phyloP scores from a whole-genome alignment of 2,888 invertebrate species.

The Lepidonotus clava region DNA sequence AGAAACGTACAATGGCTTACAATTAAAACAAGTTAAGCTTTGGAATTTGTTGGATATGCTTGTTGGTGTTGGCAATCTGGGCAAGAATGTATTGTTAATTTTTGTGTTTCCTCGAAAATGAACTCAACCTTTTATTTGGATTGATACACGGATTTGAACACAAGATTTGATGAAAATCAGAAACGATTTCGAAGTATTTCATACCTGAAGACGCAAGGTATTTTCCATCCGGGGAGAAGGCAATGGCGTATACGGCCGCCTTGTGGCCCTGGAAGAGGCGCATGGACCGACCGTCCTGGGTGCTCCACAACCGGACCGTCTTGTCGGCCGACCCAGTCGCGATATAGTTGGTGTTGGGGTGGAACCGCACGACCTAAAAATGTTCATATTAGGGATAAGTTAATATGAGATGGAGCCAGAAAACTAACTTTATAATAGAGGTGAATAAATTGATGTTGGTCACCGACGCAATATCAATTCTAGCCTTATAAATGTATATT shows the following conservation, averaged over 20 bases:
- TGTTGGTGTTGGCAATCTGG: background rate
- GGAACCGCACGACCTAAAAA: constrained; percentile 90
- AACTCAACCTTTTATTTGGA: too few relatives aligned
- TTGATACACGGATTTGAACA: background rate
- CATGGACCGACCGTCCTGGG: constrained; percentile 90
- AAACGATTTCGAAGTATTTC: background rate
- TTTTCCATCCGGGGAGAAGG: constrained; percentile 92
- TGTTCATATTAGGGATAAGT: too few relatives aligned
- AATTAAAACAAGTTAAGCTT: background rate
- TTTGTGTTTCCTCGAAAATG: too few relatives aligned
- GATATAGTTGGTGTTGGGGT: constrained; percentile 93
- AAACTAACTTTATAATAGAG: too few relatives aligned
- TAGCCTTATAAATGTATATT: too few relatives aligned
- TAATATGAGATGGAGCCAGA: too few relatives aligned
- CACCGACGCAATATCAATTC: too few relatives aligned
- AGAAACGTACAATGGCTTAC: background rate
- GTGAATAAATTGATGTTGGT: too few relatives aligned
- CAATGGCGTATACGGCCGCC: constrained; percentile 87
- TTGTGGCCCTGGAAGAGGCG: constrained; percentile 87
- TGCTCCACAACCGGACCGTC: constrained; percentile 92
- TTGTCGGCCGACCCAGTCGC: constrained; percentile 95
- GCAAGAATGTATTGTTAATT: too few relatives aligned
- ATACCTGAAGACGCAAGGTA: constrained; percentile 91
- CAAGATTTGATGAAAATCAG: background rate
- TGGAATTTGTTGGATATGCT: background rate